Base-by-base conservation (phyloP, 2,888 invertebrate species). In the Thelaira solivaga region DNA sequence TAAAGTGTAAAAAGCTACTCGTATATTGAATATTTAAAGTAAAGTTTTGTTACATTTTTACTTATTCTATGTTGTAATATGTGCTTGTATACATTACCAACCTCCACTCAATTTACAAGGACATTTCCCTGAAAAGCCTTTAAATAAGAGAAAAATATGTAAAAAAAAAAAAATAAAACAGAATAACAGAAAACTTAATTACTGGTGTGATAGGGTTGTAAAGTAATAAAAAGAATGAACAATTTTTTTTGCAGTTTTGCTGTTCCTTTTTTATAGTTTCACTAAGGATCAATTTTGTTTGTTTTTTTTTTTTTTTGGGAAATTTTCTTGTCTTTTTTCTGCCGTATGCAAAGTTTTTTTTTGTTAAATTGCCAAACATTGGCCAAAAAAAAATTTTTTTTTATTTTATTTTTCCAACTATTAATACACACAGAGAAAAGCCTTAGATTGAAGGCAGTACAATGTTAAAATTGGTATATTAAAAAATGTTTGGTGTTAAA, bases 301-400 rank as follows among this genome's bases (percentile, higher is more conserved):
- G 34, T 59, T 26, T 69, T 26, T 24, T 10, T n/a, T n/a, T n/a
- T n/a, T n/a, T n/a, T n/a, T n/a, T n/a, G n/a, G 24, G 45, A 53
- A 41, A 22, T 53, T 26, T 26, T 26, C 11, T 24, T 13, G 10
- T 18, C 45, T 49, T 57, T 22, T 55, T 45, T 4, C 29, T 20
- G 16, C 22, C 20, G 31, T 53, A 65, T 51, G 29, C 49, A 36
- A 77, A 18, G 43, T 68, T 77, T 65, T 72, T 69, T 47, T 78
- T 74, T 71, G 69, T 74, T 78, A 77, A 68, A 77, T 64, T 78
- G 69, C 64, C 78, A 74, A 78, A 74, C 57, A 78, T 78, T 78
- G 64, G 36, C 61, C 39, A 53, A 61, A 65, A 20, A n/a, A n/a
- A n/a, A n/a, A n/a, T n/a, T n/a, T n/a, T n/a, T 47, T 55, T 11